Evolutionary conservation across 1,140 invertebrate species (phyloP).

Genomic region (Episyrphus balteatus): DNA sequence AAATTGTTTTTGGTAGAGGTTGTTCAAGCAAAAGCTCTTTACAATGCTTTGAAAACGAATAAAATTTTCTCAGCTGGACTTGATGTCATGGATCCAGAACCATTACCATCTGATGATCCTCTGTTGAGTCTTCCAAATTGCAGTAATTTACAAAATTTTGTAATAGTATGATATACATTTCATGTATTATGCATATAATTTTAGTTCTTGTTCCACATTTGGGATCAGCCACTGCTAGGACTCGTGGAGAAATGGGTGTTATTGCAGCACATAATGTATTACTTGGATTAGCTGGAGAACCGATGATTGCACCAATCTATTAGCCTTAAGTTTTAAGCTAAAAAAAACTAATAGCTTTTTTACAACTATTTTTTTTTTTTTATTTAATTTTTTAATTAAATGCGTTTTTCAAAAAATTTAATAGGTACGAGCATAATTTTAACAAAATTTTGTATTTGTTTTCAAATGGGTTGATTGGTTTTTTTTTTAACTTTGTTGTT

Average conservation of each 20-base stretch:
- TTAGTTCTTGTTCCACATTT: slow-evolving; percentile 70
- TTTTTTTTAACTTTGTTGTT: no score
- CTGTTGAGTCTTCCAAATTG: slow-evolving; percentile 68
- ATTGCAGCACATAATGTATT: slow-evolving; percentile 72
- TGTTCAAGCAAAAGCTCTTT: slow-evolving; percentile 69
- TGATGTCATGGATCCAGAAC: slow-evolving; percentile 88
- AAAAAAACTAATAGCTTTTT: no score
- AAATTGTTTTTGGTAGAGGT: slow-evolving; percentile 44
- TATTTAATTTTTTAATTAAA: no score
- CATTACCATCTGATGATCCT: slow-evolving; percentile 66
- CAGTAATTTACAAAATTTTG: slow-evolving; percentile 42
- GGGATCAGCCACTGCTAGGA: slow-evolving; percentile 69
- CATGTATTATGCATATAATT: slow-evolving; percentile 22
- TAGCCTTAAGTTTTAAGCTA: no score
- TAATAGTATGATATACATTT: neutral
- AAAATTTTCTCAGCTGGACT: slow-evolving; percentile 80
- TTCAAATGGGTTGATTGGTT: no score
- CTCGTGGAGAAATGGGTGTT: slow-evolving; percentile 65
- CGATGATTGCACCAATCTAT: slow-evolving; percentile 47
- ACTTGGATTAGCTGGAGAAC: slow-evolving; percentile 53
- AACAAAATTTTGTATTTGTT: no score
- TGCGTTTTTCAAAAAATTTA: no score
- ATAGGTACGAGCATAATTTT: no score
- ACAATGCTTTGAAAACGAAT: slow-evolving; percentile 61
- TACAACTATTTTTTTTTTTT: no score